Base-by-base conservation (phyloP, 2,113 vertebrate species). In the Pampusana beccarii region DNA sequence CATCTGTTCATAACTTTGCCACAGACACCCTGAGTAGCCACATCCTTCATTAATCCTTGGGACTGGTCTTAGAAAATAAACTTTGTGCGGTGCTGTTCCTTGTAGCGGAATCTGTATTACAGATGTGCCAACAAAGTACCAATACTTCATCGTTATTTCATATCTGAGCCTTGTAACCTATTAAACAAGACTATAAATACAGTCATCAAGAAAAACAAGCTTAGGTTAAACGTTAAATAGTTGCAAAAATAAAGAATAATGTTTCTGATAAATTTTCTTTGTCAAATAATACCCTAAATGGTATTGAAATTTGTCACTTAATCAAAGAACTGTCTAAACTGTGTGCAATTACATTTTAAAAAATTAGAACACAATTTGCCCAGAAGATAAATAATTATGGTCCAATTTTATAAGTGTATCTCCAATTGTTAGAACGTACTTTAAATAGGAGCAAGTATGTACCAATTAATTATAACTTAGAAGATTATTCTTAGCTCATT, bases 361-460 rank as follows among this genome's bases (percentile, higher is more conserved):
- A 97, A 96, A 97, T 95, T 97, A 96, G 96, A 97, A 91, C 96
- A 93, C 88, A 91, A 53, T 97, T 97, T 97, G 77, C 94, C 91
- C 88, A 94, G 93, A 88, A 97, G 97, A 97, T 98, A 97, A 97
- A 97, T 96, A 97, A 97, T 97, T 96, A 93, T 61, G 87, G 61
- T 90, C 34, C 46, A 91, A 91, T 97, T 97, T 97, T 95, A 80
- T 95, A 97, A 97, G 92, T 93, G 79, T 95, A 97, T 97, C 94
- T 97, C 83, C 92, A 97, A 81, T 95, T 97, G 92, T 95, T 93
- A 81, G 92, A 95, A 95, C 73, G 94, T 92, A 73, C 77, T 95
- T 97, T 95, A 97, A 97, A 96, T 85, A 94, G 86, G 95, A 97
- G 58, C 82, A 94, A 97, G 93, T 93, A 89, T 92, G 89, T 96